These are phyloP conservation scores for Amphiura filiformis DNA, from an alignment of 35 echinoderm and acorn worm species.

Conservation along the genomic window DNA sequence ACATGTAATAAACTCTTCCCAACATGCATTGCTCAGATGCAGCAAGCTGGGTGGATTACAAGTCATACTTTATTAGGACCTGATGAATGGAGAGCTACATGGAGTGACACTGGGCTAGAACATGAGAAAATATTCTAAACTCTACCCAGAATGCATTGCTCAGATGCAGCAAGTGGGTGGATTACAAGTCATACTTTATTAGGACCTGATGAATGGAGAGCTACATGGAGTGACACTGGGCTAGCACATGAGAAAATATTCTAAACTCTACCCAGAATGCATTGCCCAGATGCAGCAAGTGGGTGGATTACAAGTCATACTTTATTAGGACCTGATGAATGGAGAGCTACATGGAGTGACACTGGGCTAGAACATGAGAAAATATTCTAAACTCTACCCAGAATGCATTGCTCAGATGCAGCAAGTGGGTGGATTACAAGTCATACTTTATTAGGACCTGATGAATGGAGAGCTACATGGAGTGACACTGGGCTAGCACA, in stretches of 20 bases:
- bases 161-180: slow-evolving; percentile 73
- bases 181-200: slow-evolving; percentile 54
- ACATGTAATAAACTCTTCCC: slow-evolving; percentile 74
- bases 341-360: slow-evolving; percentile 80
- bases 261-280: slow-evolving; percentile 78
- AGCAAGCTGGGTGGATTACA: slow-evolving; percentile 70
- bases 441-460: slow-evolving; percentile 51
- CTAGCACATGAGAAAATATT: slow-evolving; percentile 61
- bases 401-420: slow-evolving; percentile 57
- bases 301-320: slow-evolving; percentile 73
- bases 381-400: slow-evolving; percentile 70
- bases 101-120: slow-evolving; percentile 57
- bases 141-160: slow-evolving; percentile 70
- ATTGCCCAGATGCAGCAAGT: slow-evolving; percentile 44
- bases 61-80: slow-evolving; percentile 54
- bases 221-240: slow-evolving; percentile 66
- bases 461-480: slow-evolving; percentile 95
- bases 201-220: slow-evolving; percentile 86
- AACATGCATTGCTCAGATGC: slow-evolving; percentile 59
- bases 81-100: slow-evolving; percentile 90
- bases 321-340: slow-evolving; percentile 73
- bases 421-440: slow-evolving; percentile 69
- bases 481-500: slow-evolving; percentile 47
- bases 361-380: slow-evolving; percentile 64
- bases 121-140: slow-evolving; percentile 66